A percentile compares a stretch with the other conserved stretches of the same genome.
These are phyloP conservation scores for Hirudinaria manillensis DNA, from an alignment of 2,888 invertebrate species.

Conservation along the genomic window DNA sequence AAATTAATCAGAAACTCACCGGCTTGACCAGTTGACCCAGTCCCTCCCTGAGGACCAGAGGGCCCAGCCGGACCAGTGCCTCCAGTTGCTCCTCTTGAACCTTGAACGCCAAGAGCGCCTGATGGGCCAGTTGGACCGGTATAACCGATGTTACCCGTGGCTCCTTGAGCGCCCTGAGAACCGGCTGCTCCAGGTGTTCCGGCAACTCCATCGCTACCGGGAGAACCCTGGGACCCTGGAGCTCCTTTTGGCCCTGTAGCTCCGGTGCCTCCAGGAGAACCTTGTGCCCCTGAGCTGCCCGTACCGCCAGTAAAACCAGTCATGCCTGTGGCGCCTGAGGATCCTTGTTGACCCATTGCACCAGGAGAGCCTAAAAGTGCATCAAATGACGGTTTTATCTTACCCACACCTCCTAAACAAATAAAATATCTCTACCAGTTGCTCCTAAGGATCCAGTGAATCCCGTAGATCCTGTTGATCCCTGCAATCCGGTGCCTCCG, in stretches of 20 bases:
- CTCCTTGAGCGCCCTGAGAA: constrained; percentile 34
- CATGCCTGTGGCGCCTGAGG: constrained; percentile 30
- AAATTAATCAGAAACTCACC: constrained; percentile 33
- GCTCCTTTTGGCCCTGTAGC: constrained; percentile 1
- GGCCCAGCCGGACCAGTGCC: constrained; percentile 10
- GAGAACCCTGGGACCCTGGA: constrained; percentile 29
- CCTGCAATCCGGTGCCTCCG: constrained; percentile 28
- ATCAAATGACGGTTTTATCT: background rate
- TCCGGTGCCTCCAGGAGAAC: constrained; percentile 15
- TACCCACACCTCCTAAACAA: background rate
- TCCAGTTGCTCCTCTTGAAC: constrained; percentile 33
- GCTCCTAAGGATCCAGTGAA: constrained; percentile 33
- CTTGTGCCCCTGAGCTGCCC: constrained; percentile 30
- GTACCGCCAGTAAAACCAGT: constrained; percentile 25
- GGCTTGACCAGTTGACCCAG: constrained; percentile 31
- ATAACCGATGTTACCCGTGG: constrained; percentile 30
- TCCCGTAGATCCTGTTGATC: constrained; percentile 34
- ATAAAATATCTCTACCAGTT: constrained; percentile 23
- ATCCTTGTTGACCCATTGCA: constrained; percentile 27
- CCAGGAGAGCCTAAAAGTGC: constrained; percentile 24
- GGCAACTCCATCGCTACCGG: constrained; percentile 15
- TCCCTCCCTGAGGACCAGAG: constrained; percentile 13
- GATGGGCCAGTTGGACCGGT: constrained; percentile 16
- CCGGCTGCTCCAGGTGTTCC: constrained; percentile 21
- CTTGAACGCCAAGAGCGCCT: constrained; percentile 18